Evolutionary conservation across 30 jellyfish, hydroid and myxozoan species (phyloP), one percentile per base, ranked within the genome.

Genomic region (Hydra vulgaris): DNA sequence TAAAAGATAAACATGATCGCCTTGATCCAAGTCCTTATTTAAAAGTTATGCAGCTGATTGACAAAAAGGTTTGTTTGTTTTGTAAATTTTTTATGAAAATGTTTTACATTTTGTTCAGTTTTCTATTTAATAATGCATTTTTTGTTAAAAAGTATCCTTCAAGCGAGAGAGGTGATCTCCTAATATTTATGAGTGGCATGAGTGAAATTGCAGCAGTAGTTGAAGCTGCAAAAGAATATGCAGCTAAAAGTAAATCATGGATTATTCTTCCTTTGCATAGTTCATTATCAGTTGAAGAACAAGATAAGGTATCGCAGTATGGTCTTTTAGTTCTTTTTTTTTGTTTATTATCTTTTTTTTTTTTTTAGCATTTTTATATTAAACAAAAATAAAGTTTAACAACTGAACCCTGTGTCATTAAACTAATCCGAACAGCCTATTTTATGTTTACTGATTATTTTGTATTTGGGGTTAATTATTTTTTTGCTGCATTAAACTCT

Each of bases 101-200:
- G 12, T 40, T 40, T 40, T 40, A 40, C 61, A 12, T n/a, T n/a
- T n/a, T 40, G 61, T 40, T 40, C 12, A 3, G 61, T 40, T 40
- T 40, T 3, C 5, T 5, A 40, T 5, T 40, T 3, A 40, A 40
- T 40, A 3, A 40, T 40, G 61, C 12, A 3, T 40, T 40, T 5
- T 40, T 40, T 40, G 12, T 7, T 70, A 12, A 76, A 22, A 78
- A 93, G 99, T 88, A 83, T 69, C 96, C 96, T 26, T 80, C 95
- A 52, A 54, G 82, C 21, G 99, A 93, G 73, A 27, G 99, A 66
- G 99, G 99, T 19, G 99, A 93, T 75, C 77, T 93, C 69, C 90
- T 93, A 70, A 81, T 93, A 52, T 93, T 93, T 80, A 84, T 93
- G 96, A 93, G 96, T 78, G 99, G 99, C 21, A 88, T 93, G 94